These are phyloP conservation scores for Pristionchus arcanus DNA, from an alignment of 2,888 invertebrate species.

Conservation along the genomic window DNA sequence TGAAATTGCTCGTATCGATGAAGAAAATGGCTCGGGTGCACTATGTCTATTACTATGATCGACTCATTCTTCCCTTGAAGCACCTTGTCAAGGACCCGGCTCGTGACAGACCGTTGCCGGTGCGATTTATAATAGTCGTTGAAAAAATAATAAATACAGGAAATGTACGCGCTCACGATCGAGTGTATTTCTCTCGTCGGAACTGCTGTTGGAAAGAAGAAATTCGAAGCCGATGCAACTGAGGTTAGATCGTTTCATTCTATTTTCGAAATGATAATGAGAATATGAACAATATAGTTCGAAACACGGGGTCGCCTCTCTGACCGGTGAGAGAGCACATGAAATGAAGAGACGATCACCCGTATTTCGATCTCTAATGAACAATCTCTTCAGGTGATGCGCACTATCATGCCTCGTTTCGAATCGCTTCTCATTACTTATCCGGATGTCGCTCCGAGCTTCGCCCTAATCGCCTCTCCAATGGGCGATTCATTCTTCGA, in stretches of 20 bases:
- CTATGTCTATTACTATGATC: not conserved
- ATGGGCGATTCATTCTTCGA: not conserved
- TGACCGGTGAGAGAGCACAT: too few species aligned
- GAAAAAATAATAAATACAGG: not conserved
- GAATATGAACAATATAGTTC: too few species aligned
- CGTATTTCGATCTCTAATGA: not conserved
- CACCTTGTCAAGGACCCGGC: not conserved
- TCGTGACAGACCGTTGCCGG: not conserved
- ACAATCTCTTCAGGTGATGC: not conserved
- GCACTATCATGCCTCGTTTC: not conserved
- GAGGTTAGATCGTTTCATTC: not conserved
- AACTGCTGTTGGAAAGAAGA: not conserved
- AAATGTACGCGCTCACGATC: not conserved
- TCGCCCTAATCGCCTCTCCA: not conserved
- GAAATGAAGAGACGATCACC: too few species aligned
- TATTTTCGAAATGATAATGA: too few species aligned
- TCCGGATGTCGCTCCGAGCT: too few species aligned
- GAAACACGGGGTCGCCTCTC: too few species aligned
- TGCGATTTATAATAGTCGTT: too few species aligned
- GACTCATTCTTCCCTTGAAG: not conserved
- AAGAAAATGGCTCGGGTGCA: not conserved
- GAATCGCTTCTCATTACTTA: too few species aligned
- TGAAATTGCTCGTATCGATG: not conserved
- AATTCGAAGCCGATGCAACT: not conserved
- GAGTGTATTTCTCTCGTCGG: not conserved